Percentiles rank a stretch among this genome's conserved stretches.
These are phyloP conservation scores for Lochmaea capreae DNA, from an alignment of 2,888 invertebrate genomes.

Conservation along the genomic window DNA sequence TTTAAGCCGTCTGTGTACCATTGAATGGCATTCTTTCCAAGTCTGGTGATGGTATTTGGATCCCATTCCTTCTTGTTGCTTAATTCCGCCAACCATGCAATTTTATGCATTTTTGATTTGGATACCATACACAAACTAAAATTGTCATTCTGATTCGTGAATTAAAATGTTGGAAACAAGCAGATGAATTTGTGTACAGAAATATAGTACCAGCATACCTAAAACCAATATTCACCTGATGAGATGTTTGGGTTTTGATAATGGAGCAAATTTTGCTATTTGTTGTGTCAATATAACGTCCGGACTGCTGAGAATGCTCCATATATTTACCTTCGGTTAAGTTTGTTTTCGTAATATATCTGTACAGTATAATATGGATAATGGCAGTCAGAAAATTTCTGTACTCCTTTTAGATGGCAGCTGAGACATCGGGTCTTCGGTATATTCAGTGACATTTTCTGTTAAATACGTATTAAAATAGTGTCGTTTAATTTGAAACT, in stretches of 20 bases:
- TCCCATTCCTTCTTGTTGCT: no score
- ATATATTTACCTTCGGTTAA: neutral
- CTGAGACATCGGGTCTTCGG: no score
- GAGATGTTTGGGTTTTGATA: conserved; percentile 37
- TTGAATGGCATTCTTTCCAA: no score
- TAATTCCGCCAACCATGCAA: no score
- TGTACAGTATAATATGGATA: neutral
- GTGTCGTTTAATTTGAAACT: no score
- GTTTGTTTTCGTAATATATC: conserved; percentile 17
- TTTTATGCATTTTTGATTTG: no score
- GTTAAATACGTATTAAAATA: no score
- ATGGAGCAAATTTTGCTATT: conserved; percentile 33
- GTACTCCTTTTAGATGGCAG: conserved; percentile 47
- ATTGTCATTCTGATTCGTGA: neutral
- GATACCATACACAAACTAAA: no score
- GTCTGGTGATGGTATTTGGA: no score
- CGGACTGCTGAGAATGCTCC: conserved; percentile 32
- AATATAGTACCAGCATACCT: neutral
- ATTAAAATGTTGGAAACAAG: neutral
- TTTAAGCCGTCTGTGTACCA: no score
- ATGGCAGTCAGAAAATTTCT: conserved; percentile 5
- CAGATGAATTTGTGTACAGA: neutral
- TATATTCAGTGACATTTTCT: no score
- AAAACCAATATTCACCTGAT: conserved; percentile 20
- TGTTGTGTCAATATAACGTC: conserved; percentile 38